Percentiles rank a stretch among this genome's conserved stretches.
Conservation (phyloP, 2,113 vertebrate genomes). For the Clupea harengus region DNA sequence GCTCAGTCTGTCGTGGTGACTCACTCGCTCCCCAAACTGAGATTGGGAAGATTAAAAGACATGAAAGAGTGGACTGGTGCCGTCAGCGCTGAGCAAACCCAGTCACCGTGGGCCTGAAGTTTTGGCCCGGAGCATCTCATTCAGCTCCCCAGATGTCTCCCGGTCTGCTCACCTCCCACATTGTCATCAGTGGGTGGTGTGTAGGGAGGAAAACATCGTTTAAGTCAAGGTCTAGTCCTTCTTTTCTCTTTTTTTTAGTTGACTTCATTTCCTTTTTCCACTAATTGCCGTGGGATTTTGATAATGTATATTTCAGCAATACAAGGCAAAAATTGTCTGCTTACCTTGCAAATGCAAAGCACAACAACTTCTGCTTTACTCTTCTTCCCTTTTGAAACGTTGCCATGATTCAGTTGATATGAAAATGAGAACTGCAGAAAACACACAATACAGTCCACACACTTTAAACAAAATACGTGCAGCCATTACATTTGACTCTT, state of each 20-base stretch:
- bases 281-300: neutral
- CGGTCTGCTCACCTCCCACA: neutral
- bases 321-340: neutral
- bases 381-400: neutral
- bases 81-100: conserved; percentile 3
- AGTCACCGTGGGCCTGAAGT: neutral
- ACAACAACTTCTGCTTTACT: neutral
- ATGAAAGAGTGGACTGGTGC: conserved; percentile 21
- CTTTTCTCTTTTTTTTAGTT: neutral
- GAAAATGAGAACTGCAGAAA: neutral
- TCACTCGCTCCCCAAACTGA: conserved; percentile 28
- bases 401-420: neutral
- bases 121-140: neutral
- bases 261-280: neutral
- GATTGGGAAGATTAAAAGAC: conserved; percentile 31
- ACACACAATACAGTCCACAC: neutral
- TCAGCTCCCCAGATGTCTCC: neutral
- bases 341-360: neutral
- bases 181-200: neutral
- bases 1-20: conserved; percentile 20
- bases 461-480: neutral
- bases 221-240: conserved; percentile 5
- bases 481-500: neutral
- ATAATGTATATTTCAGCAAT: neutral
- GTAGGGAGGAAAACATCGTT: neutral